Conservation (phyloP, 2,888 invertebrate genomes). For the Acrocyrtus sp. region DNA sequence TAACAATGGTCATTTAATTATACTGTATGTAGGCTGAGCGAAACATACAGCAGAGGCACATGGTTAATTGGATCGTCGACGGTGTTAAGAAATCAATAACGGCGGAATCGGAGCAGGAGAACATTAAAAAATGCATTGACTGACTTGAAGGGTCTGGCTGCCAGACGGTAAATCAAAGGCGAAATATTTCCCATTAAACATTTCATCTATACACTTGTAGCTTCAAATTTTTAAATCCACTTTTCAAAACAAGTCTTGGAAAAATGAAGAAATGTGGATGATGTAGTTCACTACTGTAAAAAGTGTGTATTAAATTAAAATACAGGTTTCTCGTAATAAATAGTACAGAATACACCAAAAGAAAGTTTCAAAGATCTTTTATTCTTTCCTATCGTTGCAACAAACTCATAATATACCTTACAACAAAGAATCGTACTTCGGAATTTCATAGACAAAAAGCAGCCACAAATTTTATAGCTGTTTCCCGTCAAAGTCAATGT, state of each 20-base stretch:
- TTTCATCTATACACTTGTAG: no score
- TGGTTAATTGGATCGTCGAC: slow-evolving; percentile 92
- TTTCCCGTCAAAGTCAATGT: no score
- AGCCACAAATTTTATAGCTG: no score
- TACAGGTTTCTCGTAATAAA: no score
- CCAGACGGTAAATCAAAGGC: slow-evolving; percentile 62
- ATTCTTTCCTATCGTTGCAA: no score
- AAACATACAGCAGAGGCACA: slow-evolving; percentile 88
- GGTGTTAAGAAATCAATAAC: slow-evolving; percentile 88
- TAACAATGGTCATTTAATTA: not conserved
- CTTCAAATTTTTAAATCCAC: slow-evolving; percentile 21
- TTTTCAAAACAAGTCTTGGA: not conserved
- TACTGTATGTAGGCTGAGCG: slow-evolving; percentile 75
- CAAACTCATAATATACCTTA: no score
- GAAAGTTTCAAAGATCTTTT: no score
- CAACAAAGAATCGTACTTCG: no score
- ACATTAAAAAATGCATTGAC: slow-evolving; percentile 88
- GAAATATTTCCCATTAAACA: no score
- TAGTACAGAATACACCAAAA: no score
- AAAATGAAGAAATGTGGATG: slow-evolving; percentile 9
- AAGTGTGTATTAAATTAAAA: slow-evolving; percentile 1
- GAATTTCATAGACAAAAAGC: no score
- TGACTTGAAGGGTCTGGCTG: slow-evolving; percentile 81
- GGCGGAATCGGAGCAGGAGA: slow-evolving; percentile 93
- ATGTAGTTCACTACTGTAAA: slow-evolving; percentile 46